These are phyloP conservation scores for Alces alces DNA, from an alignment of 2,113 vertebrate genomes.

Conservation along the genomic window DNA sequence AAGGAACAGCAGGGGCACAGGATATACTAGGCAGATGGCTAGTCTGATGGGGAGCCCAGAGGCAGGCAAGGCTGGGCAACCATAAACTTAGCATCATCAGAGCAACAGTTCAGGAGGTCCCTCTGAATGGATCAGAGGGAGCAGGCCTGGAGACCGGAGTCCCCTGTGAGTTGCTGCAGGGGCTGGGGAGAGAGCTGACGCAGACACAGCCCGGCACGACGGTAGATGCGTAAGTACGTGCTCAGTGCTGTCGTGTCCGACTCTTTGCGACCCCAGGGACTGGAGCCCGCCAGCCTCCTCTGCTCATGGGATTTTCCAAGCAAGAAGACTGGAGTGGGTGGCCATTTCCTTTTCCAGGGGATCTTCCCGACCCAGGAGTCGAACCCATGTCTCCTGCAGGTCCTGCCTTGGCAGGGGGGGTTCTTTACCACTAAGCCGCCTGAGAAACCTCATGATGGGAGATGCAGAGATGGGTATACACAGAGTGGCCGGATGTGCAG, in stretches of 20 bases:
- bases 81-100: not conserved
- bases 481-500: not conserved
- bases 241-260: not conserved
- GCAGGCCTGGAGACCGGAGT: not conserved
- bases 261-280: not conserved
- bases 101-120: not conserved
- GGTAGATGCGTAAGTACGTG: rapidly evolving
- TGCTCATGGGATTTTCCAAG: not conserved
- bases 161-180: not conserved
- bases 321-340: not conserved
- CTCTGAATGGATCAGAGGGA: not conserved
- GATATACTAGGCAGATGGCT: not conserved
- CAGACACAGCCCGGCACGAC: not conserved
- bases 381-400: not conserved
- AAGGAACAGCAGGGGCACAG: not conserved
- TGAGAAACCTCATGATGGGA: not conserved
- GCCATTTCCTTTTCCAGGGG: not conserved
- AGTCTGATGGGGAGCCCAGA: not conserved
- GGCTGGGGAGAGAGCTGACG: not conserved
- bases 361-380: not conserved
- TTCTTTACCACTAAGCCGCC: not conserved
- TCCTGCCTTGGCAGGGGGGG: not conserved
- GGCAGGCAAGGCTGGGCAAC: not conserved
- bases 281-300: not conserved
- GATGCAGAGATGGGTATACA: not conserved